Evolutionary conservation across 2,113 vertebrate species (phyloP), one percentile per base, ranked within the genome.

Genomic region (Podarcis muralis): DNA sequence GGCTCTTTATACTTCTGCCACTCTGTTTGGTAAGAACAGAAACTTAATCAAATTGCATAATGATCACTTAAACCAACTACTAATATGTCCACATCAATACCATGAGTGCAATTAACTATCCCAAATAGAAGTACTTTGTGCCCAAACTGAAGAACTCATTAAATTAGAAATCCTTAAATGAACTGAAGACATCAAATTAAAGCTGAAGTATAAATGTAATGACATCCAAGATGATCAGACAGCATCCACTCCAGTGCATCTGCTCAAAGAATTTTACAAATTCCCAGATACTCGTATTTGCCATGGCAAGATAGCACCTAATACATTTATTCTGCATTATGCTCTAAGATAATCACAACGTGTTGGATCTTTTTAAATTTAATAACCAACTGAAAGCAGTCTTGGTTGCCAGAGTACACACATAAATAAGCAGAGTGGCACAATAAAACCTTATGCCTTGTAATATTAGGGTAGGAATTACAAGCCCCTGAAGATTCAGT

Each of bases 21-120:
- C 62, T 72, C 76, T 81, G 9, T 53, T 87, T 20, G 13, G 85
- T 76, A 0, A 83, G 27, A 89, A 83, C 35, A 65, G 27, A 88
- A 76, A 75, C 57, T 27, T 65, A 78, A 93, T 71, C 82, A 59
- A 83, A 85, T 68, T 92, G n/a, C 37, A 78, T 27, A 71, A 84
- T 76, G 59, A 83, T 25, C 11, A 66, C 43, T 84, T 81, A 89
- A 3, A 81, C 16, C 71, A 15, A 89, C 53, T 83, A 74, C 37
- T 93, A 89, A 20, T 69, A 92, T 0, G 0, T 37, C 11, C 23
- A 27, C 78, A 81, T 87, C 57, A 91, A 79, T 89, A 82, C 20
- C 82, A 86, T 3, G 81, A 20, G 20, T 76, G 32, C 32, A 92
- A 84, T 81, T 85, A 87, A 92, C 57, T 57, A 91, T 30, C 40